Evolutionary conservation across 2,797 vertebrate genomes (phyloP).

Genomic region (Fratercula arctica): DNA sequence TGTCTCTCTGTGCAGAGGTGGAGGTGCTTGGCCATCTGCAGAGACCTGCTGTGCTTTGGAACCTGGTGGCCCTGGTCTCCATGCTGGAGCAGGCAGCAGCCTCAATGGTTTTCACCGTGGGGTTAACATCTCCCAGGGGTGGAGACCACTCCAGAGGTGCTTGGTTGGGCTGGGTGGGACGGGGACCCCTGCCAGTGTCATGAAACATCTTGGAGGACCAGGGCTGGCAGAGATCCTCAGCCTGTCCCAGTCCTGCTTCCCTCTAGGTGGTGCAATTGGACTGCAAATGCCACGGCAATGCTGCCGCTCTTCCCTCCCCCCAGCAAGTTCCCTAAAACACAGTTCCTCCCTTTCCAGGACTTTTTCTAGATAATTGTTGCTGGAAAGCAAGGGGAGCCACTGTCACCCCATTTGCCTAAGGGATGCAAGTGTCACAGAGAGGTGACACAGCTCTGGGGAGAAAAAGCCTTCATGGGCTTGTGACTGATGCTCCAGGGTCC

Average conservation of each 20-base stretch:
- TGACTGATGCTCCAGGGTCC: not conserved
- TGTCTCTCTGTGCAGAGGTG: accelerated
- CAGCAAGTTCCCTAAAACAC: accelerated
- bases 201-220: accelerated
- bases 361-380: not conserved
- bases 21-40: not conserved
- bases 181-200: too few species aligned
- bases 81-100: not conserved
- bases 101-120: not conserved
- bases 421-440: not conserved
- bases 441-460: not conserved
- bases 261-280: conserved; percentile 55
- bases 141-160: accelerated
- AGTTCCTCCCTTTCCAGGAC: not conserved
- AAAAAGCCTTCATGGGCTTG: not conserved
- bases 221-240: accelerated
- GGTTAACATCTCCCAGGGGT: not conserved
- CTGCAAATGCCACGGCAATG: not conserved
- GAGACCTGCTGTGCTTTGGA: not conserved
- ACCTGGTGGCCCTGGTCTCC: accelerated
- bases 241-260: not conserved
- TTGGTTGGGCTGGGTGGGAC: not conserved
- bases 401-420: accelerated
- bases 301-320: not conserved
- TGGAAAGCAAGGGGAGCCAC: not conserved